Evolutionary conservation across 2,888 invertebrate genomes (phyloP).

Genomic region (Timandra comae): DNA sequence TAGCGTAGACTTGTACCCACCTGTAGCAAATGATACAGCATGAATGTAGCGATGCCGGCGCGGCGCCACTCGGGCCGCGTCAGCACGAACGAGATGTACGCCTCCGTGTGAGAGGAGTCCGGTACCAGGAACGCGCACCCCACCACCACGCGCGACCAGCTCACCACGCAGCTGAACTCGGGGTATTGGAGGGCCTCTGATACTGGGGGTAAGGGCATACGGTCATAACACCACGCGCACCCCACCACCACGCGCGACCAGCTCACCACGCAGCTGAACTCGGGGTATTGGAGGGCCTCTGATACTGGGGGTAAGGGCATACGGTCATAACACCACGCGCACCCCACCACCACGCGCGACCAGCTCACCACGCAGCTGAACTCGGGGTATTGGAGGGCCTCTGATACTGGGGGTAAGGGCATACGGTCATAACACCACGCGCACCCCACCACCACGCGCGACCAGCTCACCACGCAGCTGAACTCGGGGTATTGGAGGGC

Average conservation of each 20-base stretch:
- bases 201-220: conserved; percentile 74
- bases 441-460: conserved; percentile 90
- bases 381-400: conserved; percentile 93
- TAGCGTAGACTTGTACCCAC: too few relatives aligned
- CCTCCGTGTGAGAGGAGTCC: conserved; percentile 87
- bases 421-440: too few relatives aligned
- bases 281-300: conserved; percentile 92
- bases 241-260: conserved; percentile 89
- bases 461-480: conserved; percentile 90
- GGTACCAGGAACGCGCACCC: conserved; percentile 96
- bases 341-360: conserved; percentile 89
- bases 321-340: too few relatives aligned
- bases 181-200: conserved; percentile 93
- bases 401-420: conserved; percentile 80
- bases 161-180: conserved; percentile 92
- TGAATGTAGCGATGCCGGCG: conserved; percentile 89
- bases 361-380: conserved; percentile 93
- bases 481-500: conserved; percentile 94
- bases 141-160: conserved; percentile 87
- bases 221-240: too few relatives aligned
- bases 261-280: conserved; percentile 92
- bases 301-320: conserved; percentile 78
- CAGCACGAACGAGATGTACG: conserved; percentile 93
- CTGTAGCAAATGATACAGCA: conserved; percentile 94
- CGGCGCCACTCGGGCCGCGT: conserved; percentile 92